Evolutionary conservation across 2,888 invertebrate genomes (phyloP), one percentile per base, ranked within the genome.

Genomic region (Drosophila nr. medialis): DNA sequence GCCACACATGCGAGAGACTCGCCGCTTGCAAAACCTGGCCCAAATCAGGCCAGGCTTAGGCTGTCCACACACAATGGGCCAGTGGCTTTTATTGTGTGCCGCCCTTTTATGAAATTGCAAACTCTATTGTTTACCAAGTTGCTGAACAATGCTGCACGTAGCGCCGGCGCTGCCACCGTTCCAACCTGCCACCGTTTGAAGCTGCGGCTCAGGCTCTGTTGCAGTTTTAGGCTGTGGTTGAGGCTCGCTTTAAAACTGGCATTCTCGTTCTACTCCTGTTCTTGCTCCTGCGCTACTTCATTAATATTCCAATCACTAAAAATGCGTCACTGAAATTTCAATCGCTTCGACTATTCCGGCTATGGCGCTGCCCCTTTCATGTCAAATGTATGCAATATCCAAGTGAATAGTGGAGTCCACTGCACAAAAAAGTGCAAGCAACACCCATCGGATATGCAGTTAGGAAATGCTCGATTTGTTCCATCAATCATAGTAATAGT

Each of bases 1-100:
- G 69, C 81, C 71, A 64, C 76, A 75, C 77, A 65, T 69, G 72
- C 61, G 64, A 42, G 58, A 45, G 32, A 29, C 55, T 15, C 18
- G n/a, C 29, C 6, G 27, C 38, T 15, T 21, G 40, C 15, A 15
- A 30, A 8, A 38, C 27, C 54, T 27, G 38, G 24, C 38, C 27
- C 54, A 38, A 32, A 21, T 48, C 38, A 48, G 60, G 42, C 64
- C 73, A 56, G 79, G 71, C 75, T 79, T 75, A 75, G 68, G n/a
- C 64, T 38, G 34, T 21, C 64, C 29, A 56, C 30, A 51, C 32
- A 72, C 80, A 78, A 75, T 72, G 72, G 55, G 42, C 64, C 53
- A 58, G 61, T 88, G 84, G 87, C 89, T 86, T 86, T 86, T 85
- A 81, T 89, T 87, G 76, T 89, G 55, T 66, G 60, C 81, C 80